phyloP scores from a whole-genome alignment of 92 coral and sea anemone species.

The Chrysogorgia sp. region DNA sequence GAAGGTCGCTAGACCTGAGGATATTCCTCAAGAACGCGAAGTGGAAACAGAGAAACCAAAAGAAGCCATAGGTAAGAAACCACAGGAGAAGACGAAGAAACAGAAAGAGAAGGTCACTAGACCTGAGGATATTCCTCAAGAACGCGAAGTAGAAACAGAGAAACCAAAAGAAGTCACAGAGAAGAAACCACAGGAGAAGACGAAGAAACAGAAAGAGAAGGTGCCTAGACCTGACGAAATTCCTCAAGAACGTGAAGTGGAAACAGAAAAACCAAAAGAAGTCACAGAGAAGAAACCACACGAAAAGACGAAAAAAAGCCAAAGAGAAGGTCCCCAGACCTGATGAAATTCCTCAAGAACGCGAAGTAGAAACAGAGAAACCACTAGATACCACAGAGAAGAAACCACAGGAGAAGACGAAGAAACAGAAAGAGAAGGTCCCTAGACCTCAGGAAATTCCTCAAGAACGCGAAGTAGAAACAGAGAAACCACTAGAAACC shows the following conservation, averaged over 20 bases:
- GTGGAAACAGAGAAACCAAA: constrained; percentile 10
- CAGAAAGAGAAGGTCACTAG: background rate
- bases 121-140: background rate
- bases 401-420: no score
- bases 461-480: no score
- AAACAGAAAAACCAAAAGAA: constrained; percentile 14
- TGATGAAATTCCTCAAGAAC: background rate
- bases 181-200: no score
- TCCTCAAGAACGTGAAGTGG: constrained; percentile 9
- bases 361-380: constrained; percentile 9
- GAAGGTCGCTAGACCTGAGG: background rate
- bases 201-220: background rate
- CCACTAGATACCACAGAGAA: no score
- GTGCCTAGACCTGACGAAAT: background rate
- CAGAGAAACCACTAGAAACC: no score
- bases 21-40: constrained; percentile 7
- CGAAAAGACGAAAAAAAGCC: constrained; percentile 6
- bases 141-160: constrained; percentile 12
- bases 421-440: no score
- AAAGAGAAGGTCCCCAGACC: background rate
- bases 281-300: no score
- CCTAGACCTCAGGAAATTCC: no score
- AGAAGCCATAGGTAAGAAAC: no score
- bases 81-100: no score
- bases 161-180: no score